Base-by-base conservation (phyloP, 2,797 vertebrate species). In the Danio albolineatus region DNA sequence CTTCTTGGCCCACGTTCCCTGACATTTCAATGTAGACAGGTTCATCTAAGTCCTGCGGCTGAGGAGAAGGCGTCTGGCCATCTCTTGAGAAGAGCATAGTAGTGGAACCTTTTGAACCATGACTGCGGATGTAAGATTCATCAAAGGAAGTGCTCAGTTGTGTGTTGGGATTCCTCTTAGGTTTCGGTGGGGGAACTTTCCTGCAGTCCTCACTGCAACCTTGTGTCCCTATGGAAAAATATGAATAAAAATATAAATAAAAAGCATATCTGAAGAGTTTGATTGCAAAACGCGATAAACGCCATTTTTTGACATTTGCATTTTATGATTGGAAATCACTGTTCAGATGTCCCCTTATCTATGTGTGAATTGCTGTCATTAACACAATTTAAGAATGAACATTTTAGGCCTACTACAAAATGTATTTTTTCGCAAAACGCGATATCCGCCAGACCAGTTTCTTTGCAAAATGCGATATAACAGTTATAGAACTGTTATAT, bases 1-100 rank as follows among this genome's bases (percentile, higher is more conserved):
- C 93, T 87, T 99, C 96, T 83, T 95, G 90, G 62, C 95, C 93
- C 7, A 95, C 94, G 73, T 97, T 97, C 57, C 97, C 97, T 59
- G 98, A 96, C 98, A 99, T 99, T 94, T 99, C 98, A 62, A 99
- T 99, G 90, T 99, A 99, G 89, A 99, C 96, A 0, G 98, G 98
- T 83, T 99, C 98, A 61, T 98, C 97, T 76, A 94, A 92, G 73
- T 95, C 95, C 78, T 96, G 92, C 1, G 95, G 94, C 81, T 96
- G 96, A 0, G 95, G 93, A 0, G 96, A 96, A 13, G 92, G 75
- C 81, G 96, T 94, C 64, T 91, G 88, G n/a, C 81, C 83, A 82
- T 87, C 91, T 46, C 90, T 82, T 10, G 85, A 74, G 72, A 57
- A 78, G 6, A 60, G 16, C 43, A 79, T 67, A 5, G 81, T 64